Percentiles rank a stretch among this genome's conserved stretches.
Conservation (phyloP, 2,888 invertebrate genomes). For the Cyaniris semiargus region DNA sequence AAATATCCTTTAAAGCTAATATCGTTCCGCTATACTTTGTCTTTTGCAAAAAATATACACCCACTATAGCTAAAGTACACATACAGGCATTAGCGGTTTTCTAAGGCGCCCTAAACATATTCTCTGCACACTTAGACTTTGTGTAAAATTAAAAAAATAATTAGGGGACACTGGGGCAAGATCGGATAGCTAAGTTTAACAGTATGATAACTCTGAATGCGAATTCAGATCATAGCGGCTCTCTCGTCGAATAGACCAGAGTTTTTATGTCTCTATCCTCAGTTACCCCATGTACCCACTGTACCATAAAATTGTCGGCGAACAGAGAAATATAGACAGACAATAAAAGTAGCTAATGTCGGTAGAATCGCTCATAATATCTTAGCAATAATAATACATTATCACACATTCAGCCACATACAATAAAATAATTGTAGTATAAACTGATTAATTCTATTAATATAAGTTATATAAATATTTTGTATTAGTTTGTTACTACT, state of each 20-base stretch:
- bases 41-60: constrained; percentile 8
- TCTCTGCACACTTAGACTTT: not conserved
- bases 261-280: not conserved
- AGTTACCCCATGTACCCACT: not conserved
- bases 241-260: not conserved
- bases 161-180: not conserved
- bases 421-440: not conserved
- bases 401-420: not conserved
- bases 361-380: not conserved
- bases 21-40: constrained; percentile 1
- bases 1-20: constrained; percentile 32
- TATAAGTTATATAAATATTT: not conserved
- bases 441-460: not conserved
- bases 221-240: not conserved
- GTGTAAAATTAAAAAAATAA: not conserved
- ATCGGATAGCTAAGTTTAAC: not conserved
- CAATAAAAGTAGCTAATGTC: not conserved
- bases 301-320: not conserved
- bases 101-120: not conserved
- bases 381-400: not conserved
- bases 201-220: not conserved
- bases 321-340: not conserved
- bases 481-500: not conserved
- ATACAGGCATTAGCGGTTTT: not conserved
- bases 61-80: not conserved